Evolutionary conservation across 2,888 invertebrate species (phyloP).

Genomic region (Cantharis rufa): DNA sequence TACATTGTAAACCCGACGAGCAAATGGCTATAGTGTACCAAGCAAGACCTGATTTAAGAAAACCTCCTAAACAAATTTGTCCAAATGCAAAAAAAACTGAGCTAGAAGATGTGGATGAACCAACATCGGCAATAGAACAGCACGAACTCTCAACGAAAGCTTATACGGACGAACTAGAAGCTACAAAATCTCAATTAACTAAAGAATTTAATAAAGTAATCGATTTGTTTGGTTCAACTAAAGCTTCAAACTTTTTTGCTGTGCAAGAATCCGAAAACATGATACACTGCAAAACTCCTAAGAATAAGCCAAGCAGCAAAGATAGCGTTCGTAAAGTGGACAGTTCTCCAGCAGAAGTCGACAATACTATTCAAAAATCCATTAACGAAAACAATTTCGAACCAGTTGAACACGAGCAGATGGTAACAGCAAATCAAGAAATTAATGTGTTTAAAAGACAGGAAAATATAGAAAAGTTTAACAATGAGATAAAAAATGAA

Average conservation of each 20-base stretch:
- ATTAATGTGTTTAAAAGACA: neutral
- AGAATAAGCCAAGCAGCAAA: neutral
- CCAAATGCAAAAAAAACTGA: slow-evolving; percentile 23
- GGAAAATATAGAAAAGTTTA: neutral
- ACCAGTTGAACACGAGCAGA: neutral
- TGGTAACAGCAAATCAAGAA: neutral
- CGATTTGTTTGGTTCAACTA: neutral
- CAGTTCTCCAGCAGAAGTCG: neutral
- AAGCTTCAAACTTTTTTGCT: slow-evolving; percentile 9
- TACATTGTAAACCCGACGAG: neutral
- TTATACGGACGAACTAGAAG: neutral
- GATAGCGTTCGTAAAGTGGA: neutral
- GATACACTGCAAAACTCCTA: slow-evolving; percentile 25
- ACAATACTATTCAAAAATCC: neutral
- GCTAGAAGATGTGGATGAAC: slow-evolving; percentile 40
- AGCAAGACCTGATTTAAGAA: neutral
- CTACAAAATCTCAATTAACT: neutral
- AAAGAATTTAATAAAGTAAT: neutral
- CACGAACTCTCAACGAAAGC: slow-evolving; percentile 31
- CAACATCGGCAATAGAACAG: slow-evolving; percentile 42
- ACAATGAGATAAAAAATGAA: neutral
- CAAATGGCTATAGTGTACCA: neutral
- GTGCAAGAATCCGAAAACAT: slow-evolving; percentile 36
- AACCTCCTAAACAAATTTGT: neutral
- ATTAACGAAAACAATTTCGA: neutral